These are phyloP conservation scores for Odobenus rosmarus DNA, from an alignment of 2,113 vertebrate genomes.

Conservation along the genomic window DNA sequence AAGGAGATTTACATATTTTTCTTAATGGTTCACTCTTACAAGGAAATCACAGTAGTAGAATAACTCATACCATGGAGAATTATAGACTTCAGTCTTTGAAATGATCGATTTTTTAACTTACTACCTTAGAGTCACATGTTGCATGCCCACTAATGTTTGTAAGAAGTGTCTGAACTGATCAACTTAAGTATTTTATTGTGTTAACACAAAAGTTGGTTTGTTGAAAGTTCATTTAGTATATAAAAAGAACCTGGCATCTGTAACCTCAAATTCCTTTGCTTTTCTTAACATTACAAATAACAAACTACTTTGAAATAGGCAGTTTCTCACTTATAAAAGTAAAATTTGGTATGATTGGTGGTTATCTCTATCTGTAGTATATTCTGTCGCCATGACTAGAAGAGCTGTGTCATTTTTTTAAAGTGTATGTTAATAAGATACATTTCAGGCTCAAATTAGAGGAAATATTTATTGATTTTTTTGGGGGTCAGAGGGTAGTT, in stretches of 20 bases:
- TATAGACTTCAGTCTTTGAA: background rate
- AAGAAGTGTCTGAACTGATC: background rate
- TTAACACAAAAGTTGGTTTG: background rate
- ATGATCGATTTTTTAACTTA: background rate
- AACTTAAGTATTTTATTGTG: constrained; percentile 37
- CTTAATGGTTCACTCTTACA: background rate
- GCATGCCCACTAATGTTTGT: background rate
- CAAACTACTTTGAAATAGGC: background rate
- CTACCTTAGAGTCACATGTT: background rate
- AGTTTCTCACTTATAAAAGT: constrained; percentile 26
- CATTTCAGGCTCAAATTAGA: background rate
- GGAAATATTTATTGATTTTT: background rate
- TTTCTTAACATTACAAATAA: constrained; percentile 25
- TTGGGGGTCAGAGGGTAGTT: background rate
- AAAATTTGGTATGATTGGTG: constrained; percentile 20
- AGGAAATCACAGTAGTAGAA: background rate
- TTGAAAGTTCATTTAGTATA: constrained; percentile 13
- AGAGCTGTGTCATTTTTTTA: background rate
- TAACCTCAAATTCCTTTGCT: background rate
- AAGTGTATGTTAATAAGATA: background rate
- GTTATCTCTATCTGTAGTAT: background rate
- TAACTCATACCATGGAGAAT: background rate
- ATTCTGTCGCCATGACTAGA: background rate
- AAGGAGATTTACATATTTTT: constrained; percentile 11
- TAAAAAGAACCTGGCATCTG: constrained; percentile 20